Conservation (phyloP, 2,113 vertebrate genomes). For the Plestiodon gilberti region DNA sequence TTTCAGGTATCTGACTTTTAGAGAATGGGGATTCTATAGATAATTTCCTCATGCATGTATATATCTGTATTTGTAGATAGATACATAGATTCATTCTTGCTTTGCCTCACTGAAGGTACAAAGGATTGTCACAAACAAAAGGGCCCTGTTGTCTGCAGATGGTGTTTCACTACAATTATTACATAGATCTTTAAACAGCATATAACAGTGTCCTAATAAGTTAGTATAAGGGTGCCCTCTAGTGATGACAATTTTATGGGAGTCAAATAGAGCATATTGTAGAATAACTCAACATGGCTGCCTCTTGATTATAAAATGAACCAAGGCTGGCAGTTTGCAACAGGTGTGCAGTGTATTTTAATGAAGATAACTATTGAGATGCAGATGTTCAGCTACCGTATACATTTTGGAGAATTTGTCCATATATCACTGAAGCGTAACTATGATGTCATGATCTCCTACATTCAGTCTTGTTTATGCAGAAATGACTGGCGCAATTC, state of each 20-base stretch:
- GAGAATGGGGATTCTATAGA: background rate
- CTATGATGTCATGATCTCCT: fast-evolving
- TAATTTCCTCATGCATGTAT: background rate
- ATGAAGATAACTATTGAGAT: fast-evolving
- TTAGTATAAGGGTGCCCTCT: slow-evolving; percentile 56
- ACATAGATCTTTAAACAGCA: fast-evolving
- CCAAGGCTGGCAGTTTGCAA: fast-evolving
- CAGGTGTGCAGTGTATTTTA: background rate
- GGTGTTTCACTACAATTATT: fast-evolving
- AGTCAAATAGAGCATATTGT: background rate
- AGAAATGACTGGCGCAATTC: background rate
- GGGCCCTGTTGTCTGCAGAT: fast-evolving
- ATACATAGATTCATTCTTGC: background rate
- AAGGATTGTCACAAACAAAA: fast-evolving
- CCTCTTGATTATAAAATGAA: background rate
- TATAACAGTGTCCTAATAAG: fast-evolving
- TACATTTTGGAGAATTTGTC: fast-evolving
- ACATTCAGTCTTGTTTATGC: fast-evolving
- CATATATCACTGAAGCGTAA: fast-evolving
- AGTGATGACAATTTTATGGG: background rate
- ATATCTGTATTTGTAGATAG: background rate
- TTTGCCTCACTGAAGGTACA: fast-evolving
- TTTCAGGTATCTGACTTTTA: background rate
- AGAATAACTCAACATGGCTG: slow-evolving; percentile 28
- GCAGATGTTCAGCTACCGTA: fast-evolving